Conservation (phyloP, 2,888 invertebrate genomes). For the Phalangium opilio region DNA sequence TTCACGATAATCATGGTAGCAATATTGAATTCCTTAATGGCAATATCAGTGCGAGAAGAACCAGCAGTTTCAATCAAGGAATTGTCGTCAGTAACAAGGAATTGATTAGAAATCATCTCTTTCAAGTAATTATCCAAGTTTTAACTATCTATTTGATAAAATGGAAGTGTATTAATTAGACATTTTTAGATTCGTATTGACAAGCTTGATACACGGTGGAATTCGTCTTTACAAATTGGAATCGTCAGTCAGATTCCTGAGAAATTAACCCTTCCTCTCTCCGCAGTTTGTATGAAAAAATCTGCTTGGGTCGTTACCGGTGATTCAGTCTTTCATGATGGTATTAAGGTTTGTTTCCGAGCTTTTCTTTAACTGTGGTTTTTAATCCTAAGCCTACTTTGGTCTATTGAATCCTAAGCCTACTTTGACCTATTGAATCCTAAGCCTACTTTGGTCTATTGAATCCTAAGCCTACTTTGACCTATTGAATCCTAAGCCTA, state of each 20-base stretch:
- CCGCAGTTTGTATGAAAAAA: constrained; percentile 58
- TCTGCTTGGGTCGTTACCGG: constrained; percentile 67
- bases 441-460: no score
- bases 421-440: no score
- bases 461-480: no score
- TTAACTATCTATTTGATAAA: no score
- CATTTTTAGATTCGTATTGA: constrained; percentile 45
- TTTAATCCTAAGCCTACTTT: no score
- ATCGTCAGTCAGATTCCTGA: constrained; percentile 58
- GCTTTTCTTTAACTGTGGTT: no score
- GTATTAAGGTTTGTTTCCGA: constrained; percentile 48
- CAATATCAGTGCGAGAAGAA: constrained; percentile 49
- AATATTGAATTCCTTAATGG: constrained; percentile 54
- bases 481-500: no score
- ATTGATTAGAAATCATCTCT: constrained; percentile 47
- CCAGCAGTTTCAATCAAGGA: constrained; percentile 69
- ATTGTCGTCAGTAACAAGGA: constrained; percentile 52
- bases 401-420: no score
- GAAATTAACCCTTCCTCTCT: constrained; percentile 46
- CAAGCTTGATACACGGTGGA: constrained; percentile 54
- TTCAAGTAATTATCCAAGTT: constrained; percentile 40
- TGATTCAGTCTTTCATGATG: constrained; percentile 66
- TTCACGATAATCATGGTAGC: constrained; percentile 62
- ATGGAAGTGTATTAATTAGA: no score
- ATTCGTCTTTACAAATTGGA: constrained; percentile 60